Conservation (phyloP, 2,113 vertebrate species). For the Phaethornis superciliosus region DNA sequence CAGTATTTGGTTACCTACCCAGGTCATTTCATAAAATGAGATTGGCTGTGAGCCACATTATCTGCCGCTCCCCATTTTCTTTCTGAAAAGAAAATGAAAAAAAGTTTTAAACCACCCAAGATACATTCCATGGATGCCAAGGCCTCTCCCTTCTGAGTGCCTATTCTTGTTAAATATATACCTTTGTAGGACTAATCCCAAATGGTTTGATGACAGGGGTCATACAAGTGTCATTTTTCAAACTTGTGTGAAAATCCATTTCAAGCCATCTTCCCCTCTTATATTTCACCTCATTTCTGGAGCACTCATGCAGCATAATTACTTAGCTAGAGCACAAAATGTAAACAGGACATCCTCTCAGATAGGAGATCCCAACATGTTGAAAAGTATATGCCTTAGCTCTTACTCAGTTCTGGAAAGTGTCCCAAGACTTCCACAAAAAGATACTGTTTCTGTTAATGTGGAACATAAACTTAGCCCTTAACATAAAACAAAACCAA, state of each 20-base stretch:
- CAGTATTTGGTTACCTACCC: constrained; percentile 31
- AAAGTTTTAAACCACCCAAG: constrained; percentile 30
- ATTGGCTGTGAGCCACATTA: constrained; percentile 39
- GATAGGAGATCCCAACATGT: constrained; percentile 78
- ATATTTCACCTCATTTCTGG: constrained; percentile 70
- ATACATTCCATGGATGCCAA: constrained; percentile 49
- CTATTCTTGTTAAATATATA: constrained; percentile 62
- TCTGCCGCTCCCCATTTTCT: constrained; percentile 33
- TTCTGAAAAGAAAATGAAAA: constrained; percentile 30
- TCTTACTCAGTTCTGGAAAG: constrained; percentile 75
- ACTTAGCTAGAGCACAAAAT: constrained; percentile 69
- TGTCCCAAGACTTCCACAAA: constrained; percentile 69
- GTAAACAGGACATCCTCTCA: constrained; percentile 84
- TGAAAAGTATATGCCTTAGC: constrained; percentile 73
- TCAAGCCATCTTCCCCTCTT: constrained; percentile 63
- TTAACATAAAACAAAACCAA: constrained; percentile 67
- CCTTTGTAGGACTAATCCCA: constrained; percentile 71
- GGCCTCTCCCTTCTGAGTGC: constrained; percentile 44
- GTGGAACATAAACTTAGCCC: constrained; percentile 73
- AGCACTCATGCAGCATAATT: constrained; percentile 71
- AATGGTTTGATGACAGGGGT: constrained; percentile 73
- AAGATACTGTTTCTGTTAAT: constrained; percentile 68
- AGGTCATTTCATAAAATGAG: constrained; percentile 50
- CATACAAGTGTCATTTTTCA: constrained; percentile 75
- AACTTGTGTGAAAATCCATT: constrained; percentile 78